Evolutionary conservation across 2,797 vertebrate species (phyloP), one percentile per base, ranked within the genome.

Genomic region (Myotis findleyi): DNA sequence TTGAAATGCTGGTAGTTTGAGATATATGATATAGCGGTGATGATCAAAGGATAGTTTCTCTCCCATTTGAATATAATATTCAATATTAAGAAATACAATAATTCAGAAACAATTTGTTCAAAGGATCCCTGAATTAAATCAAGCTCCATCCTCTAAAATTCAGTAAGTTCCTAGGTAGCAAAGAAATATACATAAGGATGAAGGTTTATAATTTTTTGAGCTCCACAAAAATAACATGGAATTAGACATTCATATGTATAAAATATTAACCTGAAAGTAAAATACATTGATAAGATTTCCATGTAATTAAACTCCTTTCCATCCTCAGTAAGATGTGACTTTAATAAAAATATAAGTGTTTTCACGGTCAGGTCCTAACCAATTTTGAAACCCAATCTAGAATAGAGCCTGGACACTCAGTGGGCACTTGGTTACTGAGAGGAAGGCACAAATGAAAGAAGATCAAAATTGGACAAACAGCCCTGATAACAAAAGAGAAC

Each of bases 1-100:
- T 97, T 91, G 95, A 93, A 97, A 95, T 89, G 92, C 84, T 81
- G 91, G 94, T 55, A 94, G 91, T 87, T 93, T 92, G 72, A 95
- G 93, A 96, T 97, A 97, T 95, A 92, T 97, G 96, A 77, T 68
- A 73, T 11, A 86, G 82, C 80, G 49, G 59, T 93, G 87, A 76
- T 75, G 96, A 96, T 96, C 94, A 98, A 97, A 97, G 82, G 93
- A 96, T 97, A 93, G 91, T 71, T 66, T 97, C 95, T 96, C 91
- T 97, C 90, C 85, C 93, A 96, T 75, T 92, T 96, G 94, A 95
- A 93, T 90, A 75, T 16, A 81, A 97, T 92, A 94, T 97, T 75
- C 57, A 90, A 89, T 36, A 83, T 94, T 91, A 77, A 97, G 90
- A 98, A 95, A 93, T 80, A 89, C 4, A 93, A 83, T 8, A 0